Evolutionary conservation across 2,113 vertebrate species (phyloP), one percentile per base, ranked within the genome.

Genomic region (Sminthopsis crassicaudata): DNA sequence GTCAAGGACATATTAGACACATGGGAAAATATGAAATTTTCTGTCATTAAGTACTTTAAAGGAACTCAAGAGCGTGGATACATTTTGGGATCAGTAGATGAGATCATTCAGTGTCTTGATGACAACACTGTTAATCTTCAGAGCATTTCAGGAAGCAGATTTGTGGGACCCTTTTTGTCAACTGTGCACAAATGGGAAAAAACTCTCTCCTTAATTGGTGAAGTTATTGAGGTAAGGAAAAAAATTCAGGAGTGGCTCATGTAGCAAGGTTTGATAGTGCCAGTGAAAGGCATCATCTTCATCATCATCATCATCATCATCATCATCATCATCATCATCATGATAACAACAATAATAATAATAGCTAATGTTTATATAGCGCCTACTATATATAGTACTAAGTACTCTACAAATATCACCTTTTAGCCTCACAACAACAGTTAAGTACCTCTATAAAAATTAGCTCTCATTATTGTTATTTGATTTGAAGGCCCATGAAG

Each of bases 1-100:
- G 98, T 99, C 54, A 99, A 99, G 98, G 99, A 99, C 36, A 99
- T 99, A 97, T 97, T 99, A 92, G 99, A 99, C 60, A 99, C 99
- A 0, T 99, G 99, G 99, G 99, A 99, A 97, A 99, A 94, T n/a
- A 99, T 99, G 99, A 99, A 99, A 93, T 99, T 99, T 96, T 98
- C 91, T 0, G 98, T 99, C 46, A 98, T 99, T 96, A 98, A 98
- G 7, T 99, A 99, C 95, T 98, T 98, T 95, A 99, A 99, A 98
- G 99, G 99, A 96, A 98, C 98, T 0, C 99, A 99, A 97, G 98
- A 99, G 54, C 98, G 99, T 30, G 99, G 99, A 88, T 99, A 95
- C 97, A 97, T 99, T 97, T 97, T 99, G 96, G 99, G 99, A 4
- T 95, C 99, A 0, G 99, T 99, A 5, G 99, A 99, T 0, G 99